Percentiles rank a stretch among this genome's conserved stretches.
phyloP scores from a whole-genome alignment of 2,888 invertebrate genomes.

The Diadegma fenestrale region DNA sequence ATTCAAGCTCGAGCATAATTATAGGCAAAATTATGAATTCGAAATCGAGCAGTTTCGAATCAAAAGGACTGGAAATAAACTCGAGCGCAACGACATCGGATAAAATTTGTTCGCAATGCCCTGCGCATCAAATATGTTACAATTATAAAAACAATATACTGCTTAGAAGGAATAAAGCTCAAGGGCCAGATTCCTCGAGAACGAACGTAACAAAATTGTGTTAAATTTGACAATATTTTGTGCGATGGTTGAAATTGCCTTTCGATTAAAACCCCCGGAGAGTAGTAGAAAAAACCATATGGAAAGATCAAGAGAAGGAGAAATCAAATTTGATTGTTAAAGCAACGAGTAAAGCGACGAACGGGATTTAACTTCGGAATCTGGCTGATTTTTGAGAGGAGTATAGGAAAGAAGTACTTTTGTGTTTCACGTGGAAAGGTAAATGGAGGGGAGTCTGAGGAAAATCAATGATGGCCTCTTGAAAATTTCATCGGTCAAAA shows the following conservation, averaged over 20 bases:
- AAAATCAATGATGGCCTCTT: slow-evolving; percentile 81
- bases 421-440: slow-evolving; percentile 70
- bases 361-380: slow-evolving; percentile 29
- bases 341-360: slow-evolving; percentile 22
- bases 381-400: slow-evolving; percentile 27
- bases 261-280: background rate
- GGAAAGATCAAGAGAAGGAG: slow-evolving; percentile 6
- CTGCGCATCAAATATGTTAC: too few species aligned
- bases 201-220: background rate
- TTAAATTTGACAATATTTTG: slow-evolving; percentile 12
- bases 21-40: background rate
- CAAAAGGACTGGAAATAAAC: background rate
- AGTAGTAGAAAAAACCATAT: slow-evolving; percentile 15
- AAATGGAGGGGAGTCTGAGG: slow-evolving; percentile 71
- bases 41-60: background rate
- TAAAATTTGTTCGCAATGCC: background rate
- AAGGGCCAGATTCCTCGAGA: too few species aligned
- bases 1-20: background rate
- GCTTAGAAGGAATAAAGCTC: too few species aligned
- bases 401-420: slow-evolving; percentile 47
- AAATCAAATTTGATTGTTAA: slow-evolving; percentile 31
- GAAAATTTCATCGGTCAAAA: slow-evolving; percentile 80
- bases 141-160: too few species aligned
- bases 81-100: background rate
- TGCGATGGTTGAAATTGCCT: background rate